Evolutionary conservation across 1,140 invertebrate species (phyloP).

Genomic region (Drosophila novamexicana): DNA sequence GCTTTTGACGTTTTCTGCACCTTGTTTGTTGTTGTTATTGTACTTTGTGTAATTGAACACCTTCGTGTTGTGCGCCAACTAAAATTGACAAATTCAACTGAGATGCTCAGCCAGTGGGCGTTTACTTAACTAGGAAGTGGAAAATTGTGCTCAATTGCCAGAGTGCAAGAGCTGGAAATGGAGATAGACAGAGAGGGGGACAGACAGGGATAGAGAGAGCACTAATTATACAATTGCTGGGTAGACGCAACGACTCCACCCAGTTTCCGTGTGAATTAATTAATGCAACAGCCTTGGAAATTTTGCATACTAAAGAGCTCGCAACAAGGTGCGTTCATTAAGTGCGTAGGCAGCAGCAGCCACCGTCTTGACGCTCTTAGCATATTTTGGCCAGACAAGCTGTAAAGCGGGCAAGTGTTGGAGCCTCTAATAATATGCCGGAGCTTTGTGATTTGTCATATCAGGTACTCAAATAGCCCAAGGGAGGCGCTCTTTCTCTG

Average conservation of each 20-base stretch:
- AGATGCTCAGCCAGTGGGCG: conserved; percentile 24
- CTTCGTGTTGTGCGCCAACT: conserved; percentile 48
- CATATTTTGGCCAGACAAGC: conserved; percentile 32
- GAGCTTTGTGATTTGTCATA: conserved; percentile 29
- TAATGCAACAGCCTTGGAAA: conserved; percentile 51
- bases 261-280: conserved; percentile 36
- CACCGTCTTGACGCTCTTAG: conserved; percentile 22
- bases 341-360: conserved; percentile 18
- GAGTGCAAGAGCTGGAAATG: not conserved
- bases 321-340: conserved; percentile 41
- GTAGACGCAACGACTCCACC: conserved; percentile 8
- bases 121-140: conserved; percentile 21
- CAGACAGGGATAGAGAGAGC: not conserved
- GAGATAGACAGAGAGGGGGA: not conserved
- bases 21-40: conserved; percentile 13
- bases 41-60: conserved; percentile 53
- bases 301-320: conserved; percentile 48
- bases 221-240: conserved; percentile 59
- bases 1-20: conserved; percentile 38
- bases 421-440: conserved; percentile 24
- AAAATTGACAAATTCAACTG: conserved; percentile 45
- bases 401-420: conserved; percentile 23
- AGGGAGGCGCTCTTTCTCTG: not conserved
- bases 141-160: conserved; percentile 18
- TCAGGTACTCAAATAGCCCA: conserved; percentile 18